Evolutionary conservation across 1,140 invertebrate species (phyloP).

Genomic region (Drosophila parabipectinata): DNA sequence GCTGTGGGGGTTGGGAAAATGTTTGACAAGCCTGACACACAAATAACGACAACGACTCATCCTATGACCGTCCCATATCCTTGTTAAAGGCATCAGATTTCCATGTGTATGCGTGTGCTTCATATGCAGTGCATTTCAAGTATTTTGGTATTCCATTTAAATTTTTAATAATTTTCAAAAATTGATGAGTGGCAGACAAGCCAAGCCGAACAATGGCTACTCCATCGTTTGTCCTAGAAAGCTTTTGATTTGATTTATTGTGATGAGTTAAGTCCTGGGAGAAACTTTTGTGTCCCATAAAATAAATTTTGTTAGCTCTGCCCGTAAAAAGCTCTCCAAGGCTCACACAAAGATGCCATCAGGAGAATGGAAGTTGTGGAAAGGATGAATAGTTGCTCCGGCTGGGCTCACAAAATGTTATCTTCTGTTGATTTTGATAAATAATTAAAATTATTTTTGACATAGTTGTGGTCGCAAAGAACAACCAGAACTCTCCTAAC

Average conservation of each 20-base stretch:
- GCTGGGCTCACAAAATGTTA: constrained; percentile 18
- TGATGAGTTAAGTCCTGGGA: constrained; percentile 45
- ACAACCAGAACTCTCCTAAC: constrained; percentile 5
- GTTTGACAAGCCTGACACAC: constrained; percentile 77
- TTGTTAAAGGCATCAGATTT: constrained; percentile 23
- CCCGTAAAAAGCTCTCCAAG: constrained; percentile 12
- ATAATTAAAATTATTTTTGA: constrained; percentile 71
- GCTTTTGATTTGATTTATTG: constrained; percentile 73
- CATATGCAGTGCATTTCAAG: constrained; percentile 64
- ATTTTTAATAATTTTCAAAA: constrained; percentile 81
- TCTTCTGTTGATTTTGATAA: constrained; percentile 51
- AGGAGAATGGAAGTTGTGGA: neutral
- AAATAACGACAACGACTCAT: constrained; percentile 65
- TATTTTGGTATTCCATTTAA: constrained; percentile 81
- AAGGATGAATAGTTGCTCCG: constrained; percentile 12
- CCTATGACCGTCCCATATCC: constrained; percentile 21
- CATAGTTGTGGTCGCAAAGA: constrained; percentile 33
- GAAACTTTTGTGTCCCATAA: constrained; percentile 39
- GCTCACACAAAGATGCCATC: neutral
- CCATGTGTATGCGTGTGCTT: constrained; percentile 34
- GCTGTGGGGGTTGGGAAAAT: constrained; percentile 61
- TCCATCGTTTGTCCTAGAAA: constrained; percentile 14
- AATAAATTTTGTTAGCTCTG: constrained; percentile 42
- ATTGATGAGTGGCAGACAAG: constrained; percentile 73
- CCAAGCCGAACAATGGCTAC: constrained; percentile 26